Evolutionary conservation across 2,113 vertebrate species (phyloP), one percentile per base, ranked within the genome.

Genomic region (Cnemophilus loriae): DNA sequence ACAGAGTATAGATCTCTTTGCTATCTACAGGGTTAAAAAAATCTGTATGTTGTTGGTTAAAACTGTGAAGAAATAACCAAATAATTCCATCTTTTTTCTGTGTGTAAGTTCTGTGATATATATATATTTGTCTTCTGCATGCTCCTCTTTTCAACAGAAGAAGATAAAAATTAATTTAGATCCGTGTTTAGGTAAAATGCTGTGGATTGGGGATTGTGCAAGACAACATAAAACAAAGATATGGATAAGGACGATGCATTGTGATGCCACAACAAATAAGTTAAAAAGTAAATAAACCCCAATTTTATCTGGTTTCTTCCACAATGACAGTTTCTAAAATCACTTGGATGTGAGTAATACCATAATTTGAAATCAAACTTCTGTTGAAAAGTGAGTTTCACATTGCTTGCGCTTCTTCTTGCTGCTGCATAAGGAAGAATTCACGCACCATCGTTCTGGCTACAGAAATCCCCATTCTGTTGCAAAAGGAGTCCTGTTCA

Each of bases 371-470:
- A 81, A 84, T n/a, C 39, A 60, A 81, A 56, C 6, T n/a, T 30
- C 26, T 81, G 7, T 9, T 47, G 37, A 74, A 78, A 90, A 37
- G 7, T 53, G 15, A 76, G 10, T 9, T 44, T 65, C 18, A 82
- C 16, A 4, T 13, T 64, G 22, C 17, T 42, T 81, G 14, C 69
- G 8, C 22, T 79, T 15, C 28, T 67, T 46, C 27, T 79, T 83
- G 26, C 20, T 46, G 9, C 30, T 35, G 14, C 37, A 22, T 18
- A 35, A 69, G 13, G 11, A 85, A 75, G 30, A 86, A 64, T 44
- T 63, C 13, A 26, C 4, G 0, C 4, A 50, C 4, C 2, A 6
- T 27, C 11, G 9, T 61, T 65, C 4, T 30, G 8, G 9, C 49
- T 69, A 47, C 19, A 61, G 64, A 73, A 81, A 39, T 9, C 7